Conservation (phyloP, 2,797 vertebrate genomes). For the Halcyon chelicuti region DNA sequence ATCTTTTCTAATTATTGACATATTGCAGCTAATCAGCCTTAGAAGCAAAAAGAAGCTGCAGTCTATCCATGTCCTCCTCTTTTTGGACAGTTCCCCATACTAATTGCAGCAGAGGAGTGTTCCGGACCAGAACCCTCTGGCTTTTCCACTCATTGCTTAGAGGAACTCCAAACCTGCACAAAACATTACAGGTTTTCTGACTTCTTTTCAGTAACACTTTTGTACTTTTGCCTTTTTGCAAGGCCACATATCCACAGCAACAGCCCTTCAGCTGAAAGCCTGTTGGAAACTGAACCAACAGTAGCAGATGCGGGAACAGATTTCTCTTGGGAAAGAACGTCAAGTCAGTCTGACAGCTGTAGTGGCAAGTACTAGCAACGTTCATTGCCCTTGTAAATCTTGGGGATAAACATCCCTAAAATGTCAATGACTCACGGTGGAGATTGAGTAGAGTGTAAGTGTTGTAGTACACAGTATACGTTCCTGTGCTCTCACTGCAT, state of each 20-base stretch:
- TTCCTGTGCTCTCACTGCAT: not conserved
- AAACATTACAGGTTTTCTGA: not conserved
- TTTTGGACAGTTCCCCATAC: not conserved
- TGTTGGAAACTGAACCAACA: not conserved
- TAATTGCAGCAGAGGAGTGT: not conserved
- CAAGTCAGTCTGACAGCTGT: slow-evolving; percentile 4
- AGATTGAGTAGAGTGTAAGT: not conserved
- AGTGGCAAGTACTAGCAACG: not conserved
- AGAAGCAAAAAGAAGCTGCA: not conserved
- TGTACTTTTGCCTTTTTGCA: not conserved
- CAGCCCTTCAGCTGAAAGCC: not conserved
- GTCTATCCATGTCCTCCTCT: not conserved
- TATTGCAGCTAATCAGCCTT: not conserved
- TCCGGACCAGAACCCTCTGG: not conserved
- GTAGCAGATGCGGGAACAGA: slow-evolving; percentile 34
- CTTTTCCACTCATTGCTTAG: not conserved
- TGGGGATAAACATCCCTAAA: slow-evolving; percentile 21
- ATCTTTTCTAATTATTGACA: not conserved
- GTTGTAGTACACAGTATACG: not conserved
- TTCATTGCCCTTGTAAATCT: slow-evolving; percentile 27
- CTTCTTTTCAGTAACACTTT: not conserved
- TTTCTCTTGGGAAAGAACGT: not conserved
- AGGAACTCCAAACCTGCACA: not conserved
- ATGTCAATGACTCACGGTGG: not conserved
- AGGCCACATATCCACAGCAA: not conserved